Evolutionary conservation across 2,113 vertebrate species (phyloP).

Genomic region (Hystrix cristata): DNA sequence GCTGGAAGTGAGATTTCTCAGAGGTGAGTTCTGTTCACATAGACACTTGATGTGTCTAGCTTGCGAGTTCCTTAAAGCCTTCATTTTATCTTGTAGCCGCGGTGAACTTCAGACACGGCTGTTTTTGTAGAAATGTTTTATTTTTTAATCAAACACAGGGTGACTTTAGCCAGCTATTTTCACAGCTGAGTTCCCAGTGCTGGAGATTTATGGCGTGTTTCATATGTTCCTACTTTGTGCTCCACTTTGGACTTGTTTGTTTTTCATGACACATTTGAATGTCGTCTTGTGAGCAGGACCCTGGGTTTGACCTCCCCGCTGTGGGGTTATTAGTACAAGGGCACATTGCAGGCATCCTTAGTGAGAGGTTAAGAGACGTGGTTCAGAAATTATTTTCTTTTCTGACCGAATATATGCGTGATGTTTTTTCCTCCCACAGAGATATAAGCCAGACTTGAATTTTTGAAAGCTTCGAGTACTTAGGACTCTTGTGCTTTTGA

Average conservation of each 20-base stretch:
- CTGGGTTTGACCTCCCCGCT: conserved; percentile 60
- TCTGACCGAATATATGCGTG: conserved; percentile 35
- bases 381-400: conserved; percentile 65
- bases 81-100: conserved; percentile 67
- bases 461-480: conserved; percentile 50
- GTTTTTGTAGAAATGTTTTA: conserved; percentile 68
- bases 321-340: conserved; percentile 63
- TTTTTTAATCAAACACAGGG: conserved; percentile 77
- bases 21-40: conserved; percentile 47
- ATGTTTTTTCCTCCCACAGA: conserved; percentile 65
- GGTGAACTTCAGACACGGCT: conserved; percentile 68
- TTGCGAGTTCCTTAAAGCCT: conserved; percentile 55
- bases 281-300: conserved; percentile 60
- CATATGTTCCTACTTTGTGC: conserved; percentile 48
- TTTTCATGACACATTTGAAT: conserved; percentile 81
- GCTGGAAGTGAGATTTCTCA: background rate
- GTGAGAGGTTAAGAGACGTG: conserved; percentile 57
- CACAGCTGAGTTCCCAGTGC: conserved; percentile 65
- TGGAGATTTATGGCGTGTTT: conserved; percentile 76
- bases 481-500: background rate
- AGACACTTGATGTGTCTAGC: conserved; percentile 28
- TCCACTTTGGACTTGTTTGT: conserved; percentile 73
- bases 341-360: background rate
- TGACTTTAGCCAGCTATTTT: conserved; percentile 76
- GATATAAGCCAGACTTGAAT: conserved; percentile 57